A percentile compares a stretch with the other conserved stretches of the same genome.
These are phyloP conservation scores for Zaprionus ghesquierei DNA, from an alignment of 1,140 invertebrate genomes.

Conservation along the genomic window DNA sequence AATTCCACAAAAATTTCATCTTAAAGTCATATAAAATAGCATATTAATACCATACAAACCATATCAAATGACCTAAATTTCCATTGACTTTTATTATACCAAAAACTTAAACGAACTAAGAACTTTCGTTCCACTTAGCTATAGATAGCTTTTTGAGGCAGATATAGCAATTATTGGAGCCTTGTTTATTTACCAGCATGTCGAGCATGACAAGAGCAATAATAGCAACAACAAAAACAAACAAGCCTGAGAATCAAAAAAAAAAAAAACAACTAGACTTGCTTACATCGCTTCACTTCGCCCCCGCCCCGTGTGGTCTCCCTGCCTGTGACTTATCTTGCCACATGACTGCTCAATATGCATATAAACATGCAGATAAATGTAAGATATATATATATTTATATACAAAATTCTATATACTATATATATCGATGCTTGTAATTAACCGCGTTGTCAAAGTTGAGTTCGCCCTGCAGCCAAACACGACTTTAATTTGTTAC, in stretches of 20 bases:
- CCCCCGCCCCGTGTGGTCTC: neutral
- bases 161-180: neutral
- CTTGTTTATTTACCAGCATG: neutral
- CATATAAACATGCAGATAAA: conserved; percentile 8
- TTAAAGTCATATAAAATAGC: too few relatives aligned
- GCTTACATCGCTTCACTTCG: conserved; percentile 1
- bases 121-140: neutral
- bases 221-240: neutral
- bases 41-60: too few relatives aligned
- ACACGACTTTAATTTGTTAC: conserved; percentile 72
- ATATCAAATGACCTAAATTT: too few relatives aligned
- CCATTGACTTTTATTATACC: too few relatives aligned
- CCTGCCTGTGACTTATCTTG: conserved; percentile 47
- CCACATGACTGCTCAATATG: conserved; percentile 60
- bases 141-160: neutral
- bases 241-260: too few relatives aligned
- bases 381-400: neutral
- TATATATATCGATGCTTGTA: neutral
- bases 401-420: neutral
- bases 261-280: neutral
- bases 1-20: too few relatives aligned
- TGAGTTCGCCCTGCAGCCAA: conserved; percentile 32
- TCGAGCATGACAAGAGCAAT: neutral
- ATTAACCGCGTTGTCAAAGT: conserved; percentile 44
- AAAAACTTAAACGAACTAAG: neutral